Conservation (phyloP, 1,140 invertebrate species). For the Anthonomus grandis region DNA sequence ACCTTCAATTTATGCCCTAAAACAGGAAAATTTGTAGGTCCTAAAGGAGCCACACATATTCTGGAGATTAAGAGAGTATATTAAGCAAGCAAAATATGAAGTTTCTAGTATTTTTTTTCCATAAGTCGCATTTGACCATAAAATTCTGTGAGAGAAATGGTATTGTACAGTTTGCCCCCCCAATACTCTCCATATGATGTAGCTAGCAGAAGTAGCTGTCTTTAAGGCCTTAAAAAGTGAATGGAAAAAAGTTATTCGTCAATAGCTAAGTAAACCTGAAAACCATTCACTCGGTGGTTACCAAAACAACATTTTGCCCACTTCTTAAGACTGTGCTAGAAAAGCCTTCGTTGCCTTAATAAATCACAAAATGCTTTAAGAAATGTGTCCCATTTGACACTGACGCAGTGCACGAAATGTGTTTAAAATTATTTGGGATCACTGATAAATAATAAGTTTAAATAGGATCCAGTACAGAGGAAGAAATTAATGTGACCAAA, state of each 20-base stretch:
- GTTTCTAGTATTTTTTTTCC: slow-evolving; percentile 45
- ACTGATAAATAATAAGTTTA: not conserved
- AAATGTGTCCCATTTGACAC: too few species aligned
- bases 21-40: slow-evolving; percentile 36
- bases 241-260: too few species aligned
- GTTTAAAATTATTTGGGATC: not conserved
- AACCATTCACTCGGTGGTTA: slow-evolving; percentile 17
- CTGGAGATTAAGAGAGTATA: slow-evolving; percentile 33
- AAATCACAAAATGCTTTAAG: slow-evolving; percentile 42
- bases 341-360: slow-evolving; percentile 5
- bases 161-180: slow-evolving; percentile 47
- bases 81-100: too few species aligned
- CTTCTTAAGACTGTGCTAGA: slow-evolving; percentile 21
- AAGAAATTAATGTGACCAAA: slow-evolving; percentile 1
- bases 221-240: too few species aligned
- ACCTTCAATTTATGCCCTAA: slow-evolving; percentile 37
- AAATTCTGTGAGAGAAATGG: slow-evolving; percentile 44
- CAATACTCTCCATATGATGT: slow-evolving; percentile 51
- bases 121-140: slow-evolving; percentile 46
- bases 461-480: not conserved
- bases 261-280: slow-evolving; percentile 25
- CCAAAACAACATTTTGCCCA: slow-evolving; percentile 21
- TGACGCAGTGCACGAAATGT: too few species aligned
- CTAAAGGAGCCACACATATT: slow-evolving; percentile 35
- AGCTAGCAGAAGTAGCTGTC: too few species aligned